These are phyloP conservation scores for Drosophila sproati DNA, from an alignment of 1,140 invertebrate genomes.

Conservation along the genomic window DNA sequence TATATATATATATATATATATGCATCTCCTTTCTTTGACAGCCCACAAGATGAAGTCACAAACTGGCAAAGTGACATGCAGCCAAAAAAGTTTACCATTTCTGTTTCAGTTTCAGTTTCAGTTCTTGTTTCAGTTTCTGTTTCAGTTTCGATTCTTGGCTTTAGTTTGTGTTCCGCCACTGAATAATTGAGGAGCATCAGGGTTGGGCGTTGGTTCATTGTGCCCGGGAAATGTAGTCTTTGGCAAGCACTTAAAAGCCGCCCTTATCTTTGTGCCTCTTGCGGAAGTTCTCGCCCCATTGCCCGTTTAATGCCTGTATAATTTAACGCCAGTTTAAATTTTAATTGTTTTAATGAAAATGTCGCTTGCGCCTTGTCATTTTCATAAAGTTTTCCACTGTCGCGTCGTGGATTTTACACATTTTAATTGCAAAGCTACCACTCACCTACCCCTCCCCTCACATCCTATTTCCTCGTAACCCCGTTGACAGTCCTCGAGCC, in stretches of 20 bases:
- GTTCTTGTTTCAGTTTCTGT: slow-evolving; percentile 7
- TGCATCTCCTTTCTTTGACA: slow-evolving; percentile 17
- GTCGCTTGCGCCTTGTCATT: slow-evolving; percentile 76
- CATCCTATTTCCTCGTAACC: neutral
- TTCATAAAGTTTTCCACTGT: slow-evolving; percentile 75
- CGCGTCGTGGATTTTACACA: slow-evolving; percentile 69
- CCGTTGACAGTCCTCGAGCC: slow-evolving; percentile 19
- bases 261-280: slow-evolving; percentile 29
- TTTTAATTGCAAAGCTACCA: slow-evolving; percentile 67
- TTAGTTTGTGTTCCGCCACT: slow-evolving; percentile 46
- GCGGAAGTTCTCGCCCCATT: slow-evolving; percentile 33
- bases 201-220: neutral
- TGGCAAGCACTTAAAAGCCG: slow-evolving; percentile 24
- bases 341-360: slow-evolving; percentile 84
- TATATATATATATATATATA: neutral
- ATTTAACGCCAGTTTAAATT: slow-evolving; percentile 84
- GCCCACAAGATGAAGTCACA: slow-evolving; percentile 28
- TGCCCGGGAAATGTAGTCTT: slow-evolving; percentile 8
- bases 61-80: slow-evolving; percentile 69
- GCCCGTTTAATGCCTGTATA: slow-evolving; percentile 79
- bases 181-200: slow-evolving; percentile 66
- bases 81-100: slow-evolving; percentile 37
- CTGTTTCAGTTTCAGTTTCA: neutral
- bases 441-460: too few relatives aligned
- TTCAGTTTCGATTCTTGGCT: slow-evolving; percentile 33